Evolutionary conservation across 2,113 vertebrate species (phyloP).

Genomic region (Castor canadensis): DNA sequence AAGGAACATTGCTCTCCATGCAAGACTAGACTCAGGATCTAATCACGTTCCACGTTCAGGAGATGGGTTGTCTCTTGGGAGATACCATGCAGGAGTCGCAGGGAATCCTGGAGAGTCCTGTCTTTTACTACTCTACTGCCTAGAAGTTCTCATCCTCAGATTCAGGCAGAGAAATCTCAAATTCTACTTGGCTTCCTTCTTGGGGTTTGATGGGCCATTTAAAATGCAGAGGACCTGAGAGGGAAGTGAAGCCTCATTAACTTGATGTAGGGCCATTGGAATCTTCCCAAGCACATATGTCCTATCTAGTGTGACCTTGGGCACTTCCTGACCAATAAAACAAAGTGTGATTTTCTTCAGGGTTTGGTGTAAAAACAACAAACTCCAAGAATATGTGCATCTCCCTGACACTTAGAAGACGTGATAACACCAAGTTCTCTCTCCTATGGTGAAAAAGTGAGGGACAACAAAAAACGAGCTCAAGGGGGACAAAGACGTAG

Average conservation of each 20-base stretch:
- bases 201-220: background rate
- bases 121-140: background rate
- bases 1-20: background rate
- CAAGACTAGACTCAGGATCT: background rate
- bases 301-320: background rate
- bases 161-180: background rate
- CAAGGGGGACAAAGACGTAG: background rate
- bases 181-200: constrained; percentile 23
- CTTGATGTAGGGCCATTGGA: background rate
- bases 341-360: background rate
- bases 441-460: background rate
- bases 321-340: background rate
- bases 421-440: background rate
- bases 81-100: background rate
- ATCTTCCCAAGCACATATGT: background rate
- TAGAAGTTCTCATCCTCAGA: background rate
- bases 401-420: background rate
- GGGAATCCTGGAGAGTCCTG: background rate
- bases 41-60: background rate
- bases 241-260: constrained; percentile 18
- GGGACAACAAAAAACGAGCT: background rate
- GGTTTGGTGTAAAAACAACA: background rate
- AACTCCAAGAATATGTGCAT: background rate
- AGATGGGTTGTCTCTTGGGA: background rate
- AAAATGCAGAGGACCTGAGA: constrained; percentile 33